These are phyloP conservation scores for Rhipidura dahli DNA, from an alignment of 2,113 vertebrate species.

Conservation along the genomic window DNA sequence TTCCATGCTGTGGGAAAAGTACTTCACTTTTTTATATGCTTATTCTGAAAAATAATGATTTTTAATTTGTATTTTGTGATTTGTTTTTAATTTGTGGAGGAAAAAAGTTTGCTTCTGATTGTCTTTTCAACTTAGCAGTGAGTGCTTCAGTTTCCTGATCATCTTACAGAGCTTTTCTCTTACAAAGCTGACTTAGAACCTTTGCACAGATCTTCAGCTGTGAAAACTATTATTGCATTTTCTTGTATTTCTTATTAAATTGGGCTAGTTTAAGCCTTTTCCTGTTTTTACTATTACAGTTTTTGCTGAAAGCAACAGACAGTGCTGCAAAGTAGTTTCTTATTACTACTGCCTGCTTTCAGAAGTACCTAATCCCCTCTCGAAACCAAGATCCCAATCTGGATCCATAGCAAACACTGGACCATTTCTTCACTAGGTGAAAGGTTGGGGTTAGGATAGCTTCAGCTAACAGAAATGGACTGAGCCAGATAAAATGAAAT, in stretches of 20 bases:
- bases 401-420: background rate
- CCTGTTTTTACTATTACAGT: background rate
- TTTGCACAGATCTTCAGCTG: background rate
- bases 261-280: background rate
- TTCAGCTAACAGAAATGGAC: background rate
- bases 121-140: background rate
- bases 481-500: background rate
- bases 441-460: background rate
- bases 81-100: background rate
- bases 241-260: background rate
- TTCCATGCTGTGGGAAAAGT: background rate
- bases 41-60: background rate
- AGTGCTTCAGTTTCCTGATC: background rate
- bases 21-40: background rate
- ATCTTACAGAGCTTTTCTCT: background rate
- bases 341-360: background rate
- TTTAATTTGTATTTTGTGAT: background rate
- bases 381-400: background rate
- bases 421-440: background rate
- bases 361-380: background rate
- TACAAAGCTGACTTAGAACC: background rate
- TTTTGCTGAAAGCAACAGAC: background rate
- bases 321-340: background rate
- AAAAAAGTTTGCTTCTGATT: background rate
- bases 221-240: background rate